Base-by-base conservation (phyloP, 2,888 invertebrate species). In the Cryptops parisi region DNA sequence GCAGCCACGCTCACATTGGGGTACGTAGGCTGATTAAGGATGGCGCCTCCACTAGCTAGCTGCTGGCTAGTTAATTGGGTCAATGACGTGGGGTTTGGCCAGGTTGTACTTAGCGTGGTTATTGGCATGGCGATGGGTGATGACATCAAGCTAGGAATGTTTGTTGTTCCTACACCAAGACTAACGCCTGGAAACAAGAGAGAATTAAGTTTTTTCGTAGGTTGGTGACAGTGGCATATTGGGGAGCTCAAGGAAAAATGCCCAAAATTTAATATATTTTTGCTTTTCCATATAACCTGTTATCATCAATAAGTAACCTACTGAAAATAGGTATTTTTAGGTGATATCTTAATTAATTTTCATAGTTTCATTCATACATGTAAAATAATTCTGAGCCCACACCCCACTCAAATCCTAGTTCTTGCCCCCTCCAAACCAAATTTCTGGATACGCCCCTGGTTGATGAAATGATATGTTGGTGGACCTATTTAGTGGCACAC, bases 71-170 rank as follows among this genome's bases (percentile, higher is more conserved):
- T 9, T 9, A 23, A 17, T 17, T 24, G 26, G 6, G 47, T 27
- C 26, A 47, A 12, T 41, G 43, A 17, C 43, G 43, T 21, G 43
- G 6, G 43, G 26, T 46, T 50, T 1, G 56, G 54, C 45, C 50
- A 21, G n/a, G 56, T 21, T 17, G 54, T 54, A 17, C 49, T 51
- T 44, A 56, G 25, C 5, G 54, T 39, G 26, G 52, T 48, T 21
- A 51, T 41, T 3, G 51, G 51, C 40, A 51, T 41, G 15, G 54
- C 26, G 9, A 53, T 15, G 44, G 52, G 51, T 6, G 48, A 24
- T 12, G 53, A 52, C 19, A 53, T 22, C 15, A 54, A 21, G 25
- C 38, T 40, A 19, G 55, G 53, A 39, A 55, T 53, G 43, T 48
- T 43, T 2, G 55, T 43, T 21, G 55, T 41, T 4, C 44, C 55